These are phyloP conservation scores for Suncus etruscus DNA, from an alignment of 2,113 vertebrate species.

Conservation along the genomic window DNA sequence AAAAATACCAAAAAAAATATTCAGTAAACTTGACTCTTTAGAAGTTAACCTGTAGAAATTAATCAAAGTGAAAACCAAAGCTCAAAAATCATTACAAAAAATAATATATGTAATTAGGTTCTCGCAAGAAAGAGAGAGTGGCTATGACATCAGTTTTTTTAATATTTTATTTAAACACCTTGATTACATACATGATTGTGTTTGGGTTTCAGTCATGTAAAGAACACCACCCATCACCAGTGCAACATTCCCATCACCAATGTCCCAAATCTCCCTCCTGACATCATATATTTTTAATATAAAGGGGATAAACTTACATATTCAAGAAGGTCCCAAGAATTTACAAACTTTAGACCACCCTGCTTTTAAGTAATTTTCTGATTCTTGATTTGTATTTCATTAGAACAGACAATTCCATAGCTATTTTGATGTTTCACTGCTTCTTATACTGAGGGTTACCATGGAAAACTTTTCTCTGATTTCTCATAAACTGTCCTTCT, in stretches of 20 bases:
- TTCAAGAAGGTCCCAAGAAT: neutral
- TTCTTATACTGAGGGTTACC: neutral
- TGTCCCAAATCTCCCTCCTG: no score
- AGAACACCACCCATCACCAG: no score
- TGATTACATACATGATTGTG: no score
- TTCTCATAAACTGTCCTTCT: neutral
- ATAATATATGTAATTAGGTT: neutral
- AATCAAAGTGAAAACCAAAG: neutral
- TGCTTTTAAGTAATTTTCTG: neutral
- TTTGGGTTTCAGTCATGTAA: no score
- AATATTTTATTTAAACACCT: neutral
- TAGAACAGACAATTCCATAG: neutral
- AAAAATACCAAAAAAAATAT: neutral
- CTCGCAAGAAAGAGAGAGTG: neutral
- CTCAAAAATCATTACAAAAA: neutral
- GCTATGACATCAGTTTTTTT: neutral
- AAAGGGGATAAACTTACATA: neutral
- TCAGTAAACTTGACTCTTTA: neutral
- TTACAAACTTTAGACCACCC: neutral
- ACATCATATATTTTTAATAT: no score
- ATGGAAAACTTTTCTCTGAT: neutral
- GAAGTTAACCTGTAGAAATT: neutral
- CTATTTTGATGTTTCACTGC: neutral
- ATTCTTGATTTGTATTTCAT: neutral
- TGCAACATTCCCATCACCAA: no score